These are phyloP conservation scores for Nerophis ophidion DNA, from an alignment of 2,113 vertebrate species.

Conservation along the genomic window DNA sequence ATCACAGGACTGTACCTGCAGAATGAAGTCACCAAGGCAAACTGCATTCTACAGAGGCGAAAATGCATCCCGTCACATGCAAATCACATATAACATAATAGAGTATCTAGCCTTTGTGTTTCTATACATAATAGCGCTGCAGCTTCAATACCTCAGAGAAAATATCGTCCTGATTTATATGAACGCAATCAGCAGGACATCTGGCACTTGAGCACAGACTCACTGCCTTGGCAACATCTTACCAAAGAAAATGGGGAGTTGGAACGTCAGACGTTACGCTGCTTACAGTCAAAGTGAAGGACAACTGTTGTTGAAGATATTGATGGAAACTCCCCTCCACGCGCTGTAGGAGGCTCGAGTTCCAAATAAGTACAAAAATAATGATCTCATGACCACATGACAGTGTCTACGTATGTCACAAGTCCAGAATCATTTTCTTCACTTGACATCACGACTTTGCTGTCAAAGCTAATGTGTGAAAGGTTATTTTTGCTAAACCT, in stretches of 20 bases:
- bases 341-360: background rate
- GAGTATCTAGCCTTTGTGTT: conserved; percentile 16
- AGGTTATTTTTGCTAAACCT: background rate
- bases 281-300: conserved; percentile 31
- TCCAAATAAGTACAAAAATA: conserved; percentile 18
- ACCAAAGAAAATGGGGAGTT: conserved; percentile 5
- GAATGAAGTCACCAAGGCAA: background rate
- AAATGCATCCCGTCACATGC: conserved; percentile 33
- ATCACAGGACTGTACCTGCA: conserved; percentile 18
- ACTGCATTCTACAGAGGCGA: conserved; percentile 1
- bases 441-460: background rate
- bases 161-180: conserved; percentile 16
- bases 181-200: background rate
- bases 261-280: background rate
- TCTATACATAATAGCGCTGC: conserved; percentile 22
- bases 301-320: conserved; percentile 23
- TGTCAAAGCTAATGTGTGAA: background rate
- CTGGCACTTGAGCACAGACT: background rate
- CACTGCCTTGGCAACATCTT: conserved; percentile 15
- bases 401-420: background rate
- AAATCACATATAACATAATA: conserved; percentile 14
- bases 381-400: background rate
- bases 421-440: background rate
- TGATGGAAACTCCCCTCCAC: background rate
- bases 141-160: conserved; percentile 39